Percentiles rank a stretch among this genome's conserved stretches.
Conservation (phyloP, 2,113 vertebrate genomes). For the Stigmatopora argus region DNA sequence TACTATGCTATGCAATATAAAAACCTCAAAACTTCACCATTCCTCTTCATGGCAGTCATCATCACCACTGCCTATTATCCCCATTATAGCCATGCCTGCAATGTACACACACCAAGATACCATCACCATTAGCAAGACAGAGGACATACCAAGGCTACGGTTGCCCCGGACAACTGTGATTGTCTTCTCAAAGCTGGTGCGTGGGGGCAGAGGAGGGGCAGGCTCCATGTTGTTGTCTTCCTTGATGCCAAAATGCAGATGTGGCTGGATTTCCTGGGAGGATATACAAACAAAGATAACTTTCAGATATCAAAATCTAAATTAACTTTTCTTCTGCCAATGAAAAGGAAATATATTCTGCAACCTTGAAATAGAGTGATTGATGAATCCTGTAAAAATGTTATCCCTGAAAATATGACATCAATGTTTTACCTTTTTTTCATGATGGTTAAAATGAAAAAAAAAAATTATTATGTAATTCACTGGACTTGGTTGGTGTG, state of each 20-base stretch:
- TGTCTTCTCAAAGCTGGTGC: conserved; percentile 77
- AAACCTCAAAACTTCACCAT: conserved; percentile 27
- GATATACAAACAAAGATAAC: conserved; percentile 5
- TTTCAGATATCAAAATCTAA: not conserved
- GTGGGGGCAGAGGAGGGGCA: conserved; percentile 47
- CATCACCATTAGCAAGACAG: conserved; percentile 53
- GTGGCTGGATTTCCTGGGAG: conserved; percentile 64
- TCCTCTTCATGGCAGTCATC: conserved; percentile 52
- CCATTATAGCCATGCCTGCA: conserved; percentile 57
- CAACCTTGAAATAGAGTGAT: not conserved
- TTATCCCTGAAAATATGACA: not conserved
- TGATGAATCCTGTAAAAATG: not conserved
- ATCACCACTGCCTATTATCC: conserved; percentile 53
- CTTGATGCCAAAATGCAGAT: conserved; percentile 56
- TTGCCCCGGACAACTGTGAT: conserved; percentile 90
- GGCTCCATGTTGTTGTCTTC: conserved; percentile 47
- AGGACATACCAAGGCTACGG: conserved; percentile 89
- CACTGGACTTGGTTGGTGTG: too few species aligned
- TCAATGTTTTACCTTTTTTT: too few species aligned
- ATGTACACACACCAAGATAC: conserved; percentile 64
- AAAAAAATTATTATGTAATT: too few species aligned
- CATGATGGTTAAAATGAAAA: too few species aligned
- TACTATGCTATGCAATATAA: not conserved
- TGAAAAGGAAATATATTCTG: not conserved
- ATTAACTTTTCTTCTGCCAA: not conserved